Evolutionary conservation across 2,113 vertebrate genomes (phyloP), one percentile per base, ranked within the genome.

Genomic region (Chionomys nivalis): DNA sequence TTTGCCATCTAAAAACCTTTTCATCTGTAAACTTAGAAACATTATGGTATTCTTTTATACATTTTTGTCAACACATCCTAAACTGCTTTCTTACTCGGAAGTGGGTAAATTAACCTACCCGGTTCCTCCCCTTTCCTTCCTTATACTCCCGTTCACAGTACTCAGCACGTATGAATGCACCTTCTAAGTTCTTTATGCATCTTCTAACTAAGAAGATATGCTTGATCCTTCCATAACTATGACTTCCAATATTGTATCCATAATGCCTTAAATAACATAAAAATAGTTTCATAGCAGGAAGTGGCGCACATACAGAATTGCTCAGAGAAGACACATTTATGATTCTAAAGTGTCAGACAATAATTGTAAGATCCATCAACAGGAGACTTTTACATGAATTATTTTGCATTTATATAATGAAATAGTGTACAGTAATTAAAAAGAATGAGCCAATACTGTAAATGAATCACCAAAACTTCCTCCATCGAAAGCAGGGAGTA

Each of bases 391-490:
- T 44, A 58, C 49, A 49, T 75, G 73, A 55, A 49, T 31, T 91
- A 63, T 17, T 39, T 28, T 4, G 17, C 5, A 65, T n/a, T 96
- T 12, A 36, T 5, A 75, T n/a, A 70, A 31, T 65, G 24, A 94
- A 83, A 70, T 36, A 55, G 6, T 36, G 44, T 66, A 4, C 12
- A 7, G 19, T 23, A 76, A 78, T 92, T 63, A 65, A 90, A 90
- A 94, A 93, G 58, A 93, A 91, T 58, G 42, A 90, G 19, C 8
- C 5, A 79, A 14, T 76, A 70, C 42, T 87, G 52, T 39, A 94
- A 92, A 82, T 36, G 36, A 63, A 63, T 90, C 58, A 49, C 66
- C 24, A 85, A 78, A 16, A 85, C 83, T 94, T 92, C 58, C 73
- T 78, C 49, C 9, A 93, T 82, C 42, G 92, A 94, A 90, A 87